Conservation (phyloP, 2,888 invertebrate species). For the Lasioglossum malachurum region DNA sequence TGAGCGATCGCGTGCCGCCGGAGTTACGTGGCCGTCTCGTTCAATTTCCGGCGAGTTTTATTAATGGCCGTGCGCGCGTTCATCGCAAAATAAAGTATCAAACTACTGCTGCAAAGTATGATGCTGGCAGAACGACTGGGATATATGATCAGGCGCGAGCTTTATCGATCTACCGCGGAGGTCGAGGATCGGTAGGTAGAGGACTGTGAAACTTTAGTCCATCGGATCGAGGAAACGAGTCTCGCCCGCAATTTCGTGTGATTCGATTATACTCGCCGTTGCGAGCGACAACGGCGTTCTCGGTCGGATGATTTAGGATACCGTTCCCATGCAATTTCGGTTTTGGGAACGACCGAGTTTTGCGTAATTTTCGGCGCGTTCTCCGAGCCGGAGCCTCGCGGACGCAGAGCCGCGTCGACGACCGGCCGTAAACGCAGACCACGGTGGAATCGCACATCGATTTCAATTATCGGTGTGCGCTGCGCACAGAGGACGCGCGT, state of each 20-base stretch:
- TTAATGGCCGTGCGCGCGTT: conserved; percentile 1
- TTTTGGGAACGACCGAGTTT: conserved; percentile 20
- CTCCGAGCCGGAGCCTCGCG: background rate
- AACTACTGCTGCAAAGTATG: background rate
- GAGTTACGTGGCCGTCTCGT: background rate
- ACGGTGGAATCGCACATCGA: conserved; percentile 31
- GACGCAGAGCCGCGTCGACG: conserved; percentile 4
- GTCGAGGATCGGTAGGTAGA: background rate
- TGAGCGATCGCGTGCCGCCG: background rate
- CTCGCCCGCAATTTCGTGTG: conserved; percentile 27
- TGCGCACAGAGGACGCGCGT: background rate
- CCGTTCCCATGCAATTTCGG: conserved; percentile 29
- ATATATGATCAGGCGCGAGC: background rate
- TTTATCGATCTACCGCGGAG: background rate
- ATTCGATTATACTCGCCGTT: conserved; percentile 45
- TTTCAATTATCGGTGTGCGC: conserved; percentile 38
- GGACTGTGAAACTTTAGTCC: background rate
- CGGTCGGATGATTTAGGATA: conserved; percentile 43
- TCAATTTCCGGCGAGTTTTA: conserved; percentile 4
- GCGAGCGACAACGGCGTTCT: conserved; percentile 32
- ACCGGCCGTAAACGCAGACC: conserved; percentile 23
- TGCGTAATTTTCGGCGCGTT: conserved; percentile 37
- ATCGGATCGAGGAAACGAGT: conserved; percentile 12
- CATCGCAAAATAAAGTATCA: background rate
- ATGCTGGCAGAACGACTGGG: background rate